Conservation (phyloP, 2,888 invertebrate genomes). For the Abrostola tripartita region DNA sequence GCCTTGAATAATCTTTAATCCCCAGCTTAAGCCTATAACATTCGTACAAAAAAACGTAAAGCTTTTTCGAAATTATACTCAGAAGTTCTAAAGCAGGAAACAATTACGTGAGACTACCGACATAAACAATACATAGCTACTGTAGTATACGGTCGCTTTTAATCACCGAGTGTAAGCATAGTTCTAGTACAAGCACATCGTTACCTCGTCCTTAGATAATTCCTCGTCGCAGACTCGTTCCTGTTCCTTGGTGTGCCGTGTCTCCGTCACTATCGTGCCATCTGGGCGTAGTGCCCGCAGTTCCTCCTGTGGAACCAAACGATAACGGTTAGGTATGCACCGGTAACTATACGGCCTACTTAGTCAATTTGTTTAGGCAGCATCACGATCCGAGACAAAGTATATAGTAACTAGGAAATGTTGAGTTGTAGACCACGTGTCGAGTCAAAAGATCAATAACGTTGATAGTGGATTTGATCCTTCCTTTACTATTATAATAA, state of each 20-base stretch:
- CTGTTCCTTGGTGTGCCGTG: slow-evolving; percentile 94
- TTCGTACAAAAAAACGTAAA: too few species aligned
- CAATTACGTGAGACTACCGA: too few species aligned
- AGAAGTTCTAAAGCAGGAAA: too few species aligned
- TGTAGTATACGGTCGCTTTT: background rate
- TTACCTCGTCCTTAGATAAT: slow-evolving; percentile 90
- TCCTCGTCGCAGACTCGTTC: slow-evolving; percentile 95
- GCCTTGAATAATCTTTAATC: too few species aligned
- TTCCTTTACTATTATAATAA: slow-evolving; percentile 2
- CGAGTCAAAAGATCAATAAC: slow-evolving; percentile 21
- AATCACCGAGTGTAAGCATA: background rate
- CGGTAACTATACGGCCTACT: slow-evolving; percentile 33
- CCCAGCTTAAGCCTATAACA: too few species aligned
- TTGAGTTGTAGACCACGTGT: slow-evolving; percentile 33
- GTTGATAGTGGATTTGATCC: background rate
- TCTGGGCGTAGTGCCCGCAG: slow-evolving; percentile 93
- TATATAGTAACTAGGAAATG: slow-evolving; percentile 33
- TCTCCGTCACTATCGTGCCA: slow-evolving; percentile 96
- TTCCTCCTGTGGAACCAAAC: slow-evolving; percentile 84
- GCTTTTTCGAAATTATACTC: too few species aligned
- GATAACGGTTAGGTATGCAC: slow-evolving; percentile 32
- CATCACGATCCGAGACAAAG: slow-evolving; percentile 22
- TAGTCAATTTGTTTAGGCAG: slow-evolving; percentile 27
- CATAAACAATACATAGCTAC: too few species aligned
- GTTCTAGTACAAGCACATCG: background rate